phyloP scores from a whole-genome alignment of 2,888 invertebrate genomes.

The Oeneis ivallda region DNA sequence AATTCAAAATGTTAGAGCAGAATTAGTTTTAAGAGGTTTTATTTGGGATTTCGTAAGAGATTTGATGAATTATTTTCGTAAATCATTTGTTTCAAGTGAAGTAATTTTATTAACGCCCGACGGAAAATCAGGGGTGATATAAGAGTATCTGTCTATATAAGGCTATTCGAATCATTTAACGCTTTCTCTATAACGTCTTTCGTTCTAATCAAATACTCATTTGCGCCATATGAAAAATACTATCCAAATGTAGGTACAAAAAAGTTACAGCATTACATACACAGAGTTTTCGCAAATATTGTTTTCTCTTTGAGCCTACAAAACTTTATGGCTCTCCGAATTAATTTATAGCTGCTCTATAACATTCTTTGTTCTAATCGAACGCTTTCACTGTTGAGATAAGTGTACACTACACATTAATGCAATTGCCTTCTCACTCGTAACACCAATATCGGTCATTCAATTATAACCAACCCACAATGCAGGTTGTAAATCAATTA shows the following conservation, averaged over 20 bases:
- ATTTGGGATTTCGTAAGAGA: neutral
- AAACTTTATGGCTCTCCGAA: conserved; percentile 9
- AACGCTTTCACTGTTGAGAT: conserved; percentile 27
- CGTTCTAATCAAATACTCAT: too few relatives aligned
- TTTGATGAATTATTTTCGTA: too few relatives aligned
- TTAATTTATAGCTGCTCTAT: conserved; percentile 1
- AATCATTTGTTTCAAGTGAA: too few relatives aligned
- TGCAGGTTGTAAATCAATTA: conserved; percentile 41
- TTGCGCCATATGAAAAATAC: too few relatives aligned
- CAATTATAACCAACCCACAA: conserved; percentile 39
- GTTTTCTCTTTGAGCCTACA: neutral
- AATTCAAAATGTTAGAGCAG: neutral
- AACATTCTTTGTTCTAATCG: conserved; percentile 10
- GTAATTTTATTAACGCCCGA: too few relatives aligned
- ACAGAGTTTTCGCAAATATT: neutral
- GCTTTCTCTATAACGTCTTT: too few relatives aligned
- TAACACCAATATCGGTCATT: conserved; percentile 41
- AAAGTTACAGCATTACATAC: neutral
- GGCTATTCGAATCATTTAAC: too few relatives aligned
- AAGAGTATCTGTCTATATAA: too few relatives aligned
- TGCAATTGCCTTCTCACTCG: conserved; percentile 41
- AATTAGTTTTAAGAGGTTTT: neutral
- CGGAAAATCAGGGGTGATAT: too few relatives aligned
- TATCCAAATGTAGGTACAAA: too few relatives aligned
- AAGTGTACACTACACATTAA: conserved; percentile 27